Evolutionary conservation across 2,888 invertebrate species (phyloP).

Genomic region (Caradrina clavipalpis): DNA sequence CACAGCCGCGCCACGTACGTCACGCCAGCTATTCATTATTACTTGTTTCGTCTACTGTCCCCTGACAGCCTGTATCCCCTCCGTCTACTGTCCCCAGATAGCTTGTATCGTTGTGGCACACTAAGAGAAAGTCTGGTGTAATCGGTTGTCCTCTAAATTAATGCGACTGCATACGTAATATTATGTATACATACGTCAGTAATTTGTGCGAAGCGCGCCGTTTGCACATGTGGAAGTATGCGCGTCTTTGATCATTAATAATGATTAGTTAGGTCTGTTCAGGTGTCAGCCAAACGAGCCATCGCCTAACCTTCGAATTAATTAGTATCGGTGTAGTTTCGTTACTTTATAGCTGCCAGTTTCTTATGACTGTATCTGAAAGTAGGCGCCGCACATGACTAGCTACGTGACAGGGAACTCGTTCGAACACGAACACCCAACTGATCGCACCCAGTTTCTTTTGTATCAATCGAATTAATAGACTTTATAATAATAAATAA

Average conservation of each 20-base stretch:
- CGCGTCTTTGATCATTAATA: background rate
- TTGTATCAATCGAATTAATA: background rate
- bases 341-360: background rate
- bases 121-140: background rate
- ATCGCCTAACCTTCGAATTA: background rate
- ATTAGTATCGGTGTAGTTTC: background rate
- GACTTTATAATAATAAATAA: conserved; percentile 3
- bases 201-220: conserved; percentile 5
- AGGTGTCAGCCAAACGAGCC: conserved; percentile 7
- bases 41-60: too few relatives aligned
- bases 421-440: background rate
- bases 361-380: too few relatives aligned
- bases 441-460: background rate
- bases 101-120: too few relatives aligned
- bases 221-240: conserved; percentile 30
- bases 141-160: background rate
- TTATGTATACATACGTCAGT: conserved; percentile 9
- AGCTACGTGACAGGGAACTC: too few relatives aligned
- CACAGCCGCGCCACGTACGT: too few relatives aligned
- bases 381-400: too few relatives aligned
- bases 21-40: too few relatives aligned
- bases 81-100: too few relatives aligned
- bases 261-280: conserved; percentile 13
- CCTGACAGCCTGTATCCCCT: too few relatives aligned
- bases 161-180: background rate